Conservation (phyloP, 2,113 vertebrate genomes). For the Pantherophis guttatus region DNA sequence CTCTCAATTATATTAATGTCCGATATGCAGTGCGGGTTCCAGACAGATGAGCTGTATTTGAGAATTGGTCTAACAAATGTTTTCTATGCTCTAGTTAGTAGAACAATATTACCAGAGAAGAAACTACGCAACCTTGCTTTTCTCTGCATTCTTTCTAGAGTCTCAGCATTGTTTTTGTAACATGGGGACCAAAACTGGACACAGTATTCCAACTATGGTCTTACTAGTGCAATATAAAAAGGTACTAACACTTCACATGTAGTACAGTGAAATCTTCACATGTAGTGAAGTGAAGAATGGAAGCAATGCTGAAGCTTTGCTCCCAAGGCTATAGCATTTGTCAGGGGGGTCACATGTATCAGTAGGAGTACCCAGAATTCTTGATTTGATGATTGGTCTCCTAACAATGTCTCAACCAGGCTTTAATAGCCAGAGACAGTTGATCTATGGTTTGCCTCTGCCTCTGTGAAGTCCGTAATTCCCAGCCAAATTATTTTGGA, state of each 20-base stretch:
- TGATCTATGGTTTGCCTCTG: background rate
- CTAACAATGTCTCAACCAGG: background rate
- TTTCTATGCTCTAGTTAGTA: no score
- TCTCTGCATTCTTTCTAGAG: background rate
- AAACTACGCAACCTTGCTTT: background rate
- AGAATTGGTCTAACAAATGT: no score
- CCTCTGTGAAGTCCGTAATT: background rate
- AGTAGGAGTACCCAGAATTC: background rate
- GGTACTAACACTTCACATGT: background rate
- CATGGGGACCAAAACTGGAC: background rate
- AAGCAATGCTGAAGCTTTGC: background rate
- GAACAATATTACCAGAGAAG: no score
- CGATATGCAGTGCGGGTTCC: no score
- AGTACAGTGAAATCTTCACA: background rate
- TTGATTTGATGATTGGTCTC: background rate
- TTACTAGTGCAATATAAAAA: background rate
- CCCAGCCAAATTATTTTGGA: background rate
- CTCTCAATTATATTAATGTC: no score
- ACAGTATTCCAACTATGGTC: background rate
- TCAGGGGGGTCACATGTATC: background rate
- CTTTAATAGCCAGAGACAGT: background rate
- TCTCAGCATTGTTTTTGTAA: background rate
- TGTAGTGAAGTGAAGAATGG: background rate
- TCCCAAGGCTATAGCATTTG: background rate
- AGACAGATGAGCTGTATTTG: no score